Conservation (phyloP, 2,797 vertebrate species). For the Cephalopachus bancanus region DNA sequence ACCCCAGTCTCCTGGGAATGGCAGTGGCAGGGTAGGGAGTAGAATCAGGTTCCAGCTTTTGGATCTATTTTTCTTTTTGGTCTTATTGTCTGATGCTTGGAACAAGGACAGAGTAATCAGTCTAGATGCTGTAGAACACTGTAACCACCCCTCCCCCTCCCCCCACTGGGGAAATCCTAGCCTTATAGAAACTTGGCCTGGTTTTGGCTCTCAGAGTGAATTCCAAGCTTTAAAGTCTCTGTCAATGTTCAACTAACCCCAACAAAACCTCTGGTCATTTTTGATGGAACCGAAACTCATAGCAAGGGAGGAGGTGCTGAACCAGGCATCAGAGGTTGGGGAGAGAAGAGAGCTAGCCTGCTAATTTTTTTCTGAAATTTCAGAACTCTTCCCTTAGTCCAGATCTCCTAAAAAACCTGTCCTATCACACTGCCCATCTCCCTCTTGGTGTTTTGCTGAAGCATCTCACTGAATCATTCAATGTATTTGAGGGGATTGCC, state of each 20-base stretch:
- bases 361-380: slow-evolving; percentile 31
- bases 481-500: background rate
- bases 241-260: slow-evolving; percentile 79
- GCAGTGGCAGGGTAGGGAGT: background rate
- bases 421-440: background rate
- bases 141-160: background rate
- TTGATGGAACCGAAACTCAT: slow-evolving; percentile 62
- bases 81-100: slow-evolving; percentile 57
- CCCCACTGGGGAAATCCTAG: slow-evolving; percentile 49
- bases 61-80: slow-evolving; percentile 63
- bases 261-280: slow-evolving; percentile 64
- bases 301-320: background rate
- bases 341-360: background rate
- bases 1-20: background rate
- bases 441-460: background rate
- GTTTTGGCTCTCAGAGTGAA: slow-evolving; percentile 59
- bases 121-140: slow-evolving; percentile 43
- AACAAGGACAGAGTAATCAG: slow-evolving; percentile 54
- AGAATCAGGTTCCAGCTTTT: slow-evolving; percentile 13
- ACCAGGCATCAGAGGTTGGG: background rate
- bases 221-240: slow-evolving; percentile 78
- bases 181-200: slow-evolving; percentile 65
- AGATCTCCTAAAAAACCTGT: background rate
- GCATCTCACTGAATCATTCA: background rate
- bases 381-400: background rate